Base-by-base conservation (phyloP, 2,113 vertebrate species). In the Pionites leucogaster region DNA sequence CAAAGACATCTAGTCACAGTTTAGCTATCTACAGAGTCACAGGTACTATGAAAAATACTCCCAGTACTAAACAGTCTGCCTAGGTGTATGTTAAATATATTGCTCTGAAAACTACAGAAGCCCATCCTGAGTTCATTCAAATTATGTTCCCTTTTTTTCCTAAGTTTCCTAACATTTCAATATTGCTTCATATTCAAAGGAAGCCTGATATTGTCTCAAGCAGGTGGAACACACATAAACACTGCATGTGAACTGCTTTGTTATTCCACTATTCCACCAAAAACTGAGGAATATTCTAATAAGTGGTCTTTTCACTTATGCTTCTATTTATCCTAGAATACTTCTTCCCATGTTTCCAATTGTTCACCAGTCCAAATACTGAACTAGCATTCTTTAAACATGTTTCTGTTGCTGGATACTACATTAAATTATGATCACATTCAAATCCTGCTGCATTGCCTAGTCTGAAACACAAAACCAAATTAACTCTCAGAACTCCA, bases 401-500 rank as follows among this genome's bases (percentile, higher is more conserved):
- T 42, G n/a, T 31, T 69, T 37, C 44, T 69, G 15, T 78, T 81
- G 18, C 64, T 86, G 20, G n/a, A 44, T 60, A 31, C 22, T 63
- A n/a, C 17, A 46, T 71, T 42, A 35, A 89, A 63, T 88, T 80
- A 63, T 24, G 35, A 78, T n/a, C 69, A n/a, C n/a, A 80, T 71
- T 78, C 64, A 90, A 95, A 80, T 59, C 76, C 60, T 88, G 46
- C 68, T 86, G 42, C 5, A 52, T 57, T 55, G 17, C 57, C 50
- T 76, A 29, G 57, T 83, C 53, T 76, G 57, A 79, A 41, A 69
- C 11, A 60, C 1, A 14, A 86, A 79, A n/a, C 17, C 41, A 50
- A 82, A 69, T 93, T 82, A 90, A 37, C 85, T 44, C 76, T 87
- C 62, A 88, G 63, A 62, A n/a, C 35, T 52, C 65, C 47, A 86